Conservation (phyloP, 2,797 vertebrate species). For the Tapera naevia region DNA sequence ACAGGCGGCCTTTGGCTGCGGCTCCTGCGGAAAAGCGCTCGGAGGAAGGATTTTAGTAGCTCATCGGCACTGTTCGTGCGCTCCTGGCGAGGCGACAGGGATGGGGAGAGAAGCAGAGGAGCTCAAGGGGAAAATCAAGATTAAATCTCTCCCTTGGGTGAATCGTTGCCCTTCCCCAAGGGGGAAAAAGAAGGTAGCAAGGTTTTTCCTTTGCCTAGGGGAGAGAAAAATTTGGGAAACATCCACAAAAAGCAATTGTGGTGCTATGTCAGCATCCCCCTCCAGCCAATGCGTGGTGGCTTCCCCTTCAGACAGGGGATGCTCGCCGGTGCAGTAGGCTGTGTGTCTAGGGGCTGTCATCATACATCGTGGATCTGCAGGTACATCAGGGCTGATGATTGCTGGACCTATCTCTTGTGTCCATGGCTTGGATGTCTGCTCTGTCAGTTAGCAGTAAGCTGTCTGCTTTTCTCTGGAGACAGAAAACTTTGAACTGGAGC, state of each 20-base stretch:
- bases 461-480: background rate
- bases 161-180: background rate
- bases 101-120: background rate
- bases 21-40: slow-evolving; percentile 68
- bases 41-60: slow-evolving; percentile 69
- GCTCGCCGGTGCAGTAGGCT: background rate
- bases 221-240: background rate
- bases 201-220: background rate
- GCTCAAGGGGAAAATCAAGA: background rate
- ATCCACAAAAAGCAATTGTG: background rate
- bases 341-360: rapidly evolving
- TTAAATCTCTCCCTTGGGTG: background rate
- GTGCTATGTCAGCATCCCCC: background rate
- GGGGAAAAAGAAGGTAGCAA: background rate
- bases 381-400: rapidly evolving
- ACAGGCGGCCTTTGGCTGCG: slow-evolving; percentile 81
- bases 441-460: rapidly evolving
- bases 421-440: background rate
- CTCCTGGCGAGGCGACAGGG: slow-evolving; percentile 32
- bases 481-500: background rate
- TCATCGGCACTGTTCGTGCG: slow-evolving; percentile 41
- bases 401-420: rapidly evolving
- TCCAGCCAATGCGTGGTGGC: rapidly evolving
- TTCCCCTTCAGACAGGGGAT: background rate
- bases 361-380: rapidly evolving